Percentiles rank a stretch among this genome's conserved stretches.
These are phyloP conservation scores for Sinohyriopsis cumingii DNA, from an alignment of 2,888 invertebrate genomes.

Conservation along the genomic window DNA sequence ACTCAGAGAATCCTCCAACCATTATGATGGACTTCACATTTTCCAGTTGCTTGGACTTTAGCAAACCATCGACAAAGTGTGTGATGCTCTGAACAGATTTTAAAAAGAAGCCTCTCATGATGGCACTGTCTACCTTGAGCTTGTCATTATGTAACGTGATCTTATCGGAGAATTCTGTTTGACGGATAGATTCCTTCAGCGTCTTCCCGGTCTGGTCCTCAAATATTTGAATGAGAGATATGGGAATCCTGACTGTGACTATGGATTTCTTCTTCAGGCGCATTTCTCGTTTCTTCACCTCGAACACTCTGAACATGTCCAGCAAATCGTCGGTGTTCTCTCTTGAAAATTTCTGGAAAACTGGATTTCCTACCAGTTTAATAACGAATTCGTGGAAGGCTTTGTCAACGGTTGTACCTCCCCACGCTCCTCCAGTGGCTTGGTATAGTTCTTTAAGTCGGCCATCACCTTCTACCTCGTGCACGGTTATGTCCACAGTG, in stretches of 20 bases:
- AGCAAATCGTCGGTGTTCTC: constrained; percentile 2
- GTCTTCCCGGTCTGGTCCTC: too few relatives aligned
- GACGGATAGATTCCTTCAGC: too few relatives aligned
- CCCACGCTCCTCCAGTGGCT: constrained; percentile 73
- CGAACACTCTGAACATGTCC: constrained; percentile 11
- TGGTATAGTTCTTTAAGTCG: constrained; percentile 74
- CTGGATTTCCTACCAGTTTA: not conserved
- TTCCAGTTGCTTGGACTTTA: not conserved
- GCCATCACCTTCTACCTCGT: constrained; percentile 70
- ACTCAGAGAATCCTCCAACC: constrained; percentile 4
- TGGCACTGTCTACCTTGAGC: not conserved
- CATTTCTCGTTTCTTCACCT: constrained; percentile 6
- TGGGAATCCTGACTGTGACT: not conserved
- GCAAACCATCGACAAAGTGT: not conserved
- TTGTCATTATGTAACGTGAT: not conserved
- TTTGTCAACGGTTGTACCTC: constrained; percentile 35
- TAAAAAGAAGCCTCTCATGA: not conserved
- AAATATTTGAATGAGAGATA: too few relatives aligned
- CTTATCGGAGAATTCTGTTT: not conserved
- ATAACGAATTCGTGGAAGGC: constrained; percentile 2
- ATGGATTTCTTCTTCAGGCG: not conserved
- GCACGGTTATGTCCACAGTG: constrained; percentile 76
- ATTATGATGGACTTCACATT: not conserved
- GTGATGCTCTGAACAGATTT: not conserved
- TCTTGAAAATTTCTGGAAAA: not conserved